A percentile compares a stretch with the other conserved stretches of the same genome.
Conservation (phyloP, 2,888 invertebrate species). For the Lobophora halterata region DNA sequence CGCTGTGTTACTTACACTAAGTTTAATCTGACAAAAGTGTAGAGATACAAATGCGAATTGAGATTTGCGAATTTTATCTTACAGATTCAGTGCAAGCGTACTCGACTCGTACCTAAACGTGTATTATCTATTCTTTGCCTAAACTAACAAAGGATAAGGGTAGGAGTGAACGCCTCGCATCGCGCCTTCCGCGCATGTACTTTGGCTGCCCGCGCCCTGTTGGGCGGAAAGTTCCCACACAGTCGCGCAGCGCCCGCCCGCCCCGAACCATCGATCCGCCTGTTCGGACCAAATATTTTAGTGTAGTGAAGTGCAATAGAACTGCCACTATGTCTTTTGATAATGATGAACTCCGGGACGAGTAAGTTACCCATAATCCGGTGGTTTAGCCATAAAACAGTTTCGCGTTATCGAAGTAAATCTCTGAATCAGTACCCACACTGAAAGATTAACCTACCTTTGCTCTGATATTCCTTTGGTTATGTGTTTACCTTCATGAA, state of each 20-base stretch:
- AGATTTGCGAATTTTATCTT: too few species aligned
- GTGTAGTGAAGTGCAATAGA: constrained; percentile 45
- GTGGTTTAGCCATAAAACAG: too few species aligned
- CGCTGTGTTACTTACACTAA: too few species aligned
- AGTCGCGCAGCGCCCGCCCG: constrained; percentile 57
- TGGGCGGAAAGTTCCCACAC: constrained; percentile 51
- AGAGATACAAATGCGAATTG: too few species aligned
- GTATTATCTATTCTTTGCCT: too few species aligned
- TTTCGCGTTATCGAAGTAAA: background rate
- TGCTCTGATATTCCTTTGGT: constrained; percentile 5
- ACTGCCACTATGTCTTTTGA: constrained; percentile 77
- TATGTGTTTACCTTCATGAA: constrained; percentile 21
- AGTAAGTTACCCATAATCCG: constrained; percentile 78
- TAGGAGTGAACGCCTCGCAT: constrained; percentile 5
- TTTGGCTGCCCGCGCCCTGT: constrained; percentile 53
- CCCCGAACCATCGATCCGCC: constrained; percentile 60
- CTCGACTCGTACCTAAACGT: too few species aligned
- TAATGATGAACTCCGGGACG: constrained; percentile 85
- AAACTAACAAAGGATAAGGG: constrained; percentile 20
- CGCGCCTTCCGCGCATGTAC: constrained; percentile 47
- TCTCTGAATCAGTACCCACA: constrained; percentile 16
- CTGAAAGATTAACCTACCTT: constrained; percentile 5
- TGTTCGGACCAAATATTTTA: constrained; percentile 12
- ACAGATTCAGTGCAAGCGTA: too few species aligned
- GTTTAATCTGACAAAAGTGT: too few species aligned